A percentile compares a stretch with the other conserved stretches of the same genome.
These are phyloP conservation scores for Typhlichthys eigenmanni DNA, from an alignment of 2,797 vertebrate genomes.

Conservation along the genomic window DNA sequence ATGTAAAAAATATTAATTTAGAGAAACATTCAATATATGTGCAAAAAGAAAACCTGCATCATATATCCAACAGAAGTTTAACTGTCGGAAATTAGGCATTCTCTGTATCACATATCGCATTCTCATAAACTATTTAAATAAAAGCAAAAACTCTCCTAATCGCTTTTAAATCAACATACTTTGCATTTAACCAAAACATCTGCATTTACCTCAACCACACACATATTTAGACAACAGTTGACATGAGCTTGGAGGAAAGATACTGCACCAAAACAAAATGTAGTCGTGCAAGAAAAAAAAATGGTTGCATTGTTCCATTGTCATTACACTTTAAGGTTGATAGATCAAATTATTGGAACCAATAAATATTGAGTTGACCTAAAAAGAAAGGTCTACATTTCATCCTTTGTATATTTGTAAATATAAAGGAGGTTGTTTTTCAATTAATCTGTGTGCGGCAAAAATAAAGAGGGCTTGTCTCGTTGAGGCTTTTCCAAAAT, in stretches of 20 bases:
- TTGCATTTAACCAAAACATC: neutral
- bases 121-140: constrained; percentile 2
- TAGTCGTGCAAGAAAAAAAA: constrained; percentile 1
- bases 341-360: neutral
- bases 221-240: constrained; percentile 9
- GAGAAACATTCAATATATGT: constrained; percentile 19
- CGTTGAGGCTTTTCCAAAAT: neutral
- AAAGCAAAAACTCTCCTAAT: constrained; percentile 3
- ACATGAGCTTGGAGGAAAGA: constrained; percentile 16
- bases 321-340: constrained; percentile 7
- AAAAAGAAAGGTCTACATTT: neutral
- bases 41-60: constrained; percentile 16
- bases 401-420: neutral
- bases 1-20: constrained; percentile 24
- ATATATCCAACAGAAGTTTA: constrained; percentile 16
- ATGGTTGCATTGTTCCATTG: constrained; percentile 20
- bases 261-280: neutral
- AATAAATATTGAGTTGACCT: neutral
- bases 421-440: constrained; percentile 1
- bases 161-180: neutral
- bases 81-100: constrained; percentile 16
- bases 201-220: neutral
- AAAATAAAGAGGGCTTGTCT: neutral
- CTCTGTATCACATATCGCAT: neutral
- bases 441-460: no score